Evolutionary conservation across 2,113 vertebrate species (phyloP), one percentile per base, ranked within the genome.

Genomic region (Gymnobelideus leadbeateri): DNA sequence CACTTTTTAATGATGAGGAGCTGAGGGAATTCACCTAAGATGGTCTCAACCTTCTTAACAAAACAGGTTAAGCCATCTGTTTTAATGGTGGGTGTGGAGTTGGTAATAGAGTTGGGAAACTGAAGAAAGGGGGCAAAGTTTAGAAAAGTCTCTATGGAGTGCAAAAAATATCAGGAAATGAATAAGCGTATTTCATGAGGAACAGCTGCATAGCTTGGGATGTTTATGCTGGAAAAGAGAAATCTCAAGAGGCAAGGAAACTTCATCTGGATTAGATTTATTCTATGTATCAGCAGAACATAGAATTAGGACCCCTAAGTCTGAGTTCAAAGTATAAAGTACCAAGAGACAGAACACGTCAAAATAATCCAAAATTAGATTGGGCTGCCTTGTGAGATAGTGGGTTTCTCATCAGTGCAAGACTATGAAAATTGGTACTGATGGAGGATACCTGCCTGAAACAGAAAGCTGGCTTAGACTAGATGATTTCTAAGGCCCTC

Each of bases 211-310:
- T 77, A n/a, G 31, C 57, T 68, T 68, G 57, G 57, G 57, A 68
- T 77, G 68, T 77, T 77, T 84, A 84, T 84, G 37, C 68, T 84
- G n/a, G n/a, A 68, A 28, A 68, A 68, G 57, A 84, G 68, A 84
- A 84, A 84, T 84, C 68, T 84, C 68, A 84, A 84, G 68, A 21
- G 68, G 68, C 37, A 84, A 84, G n/a, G n/a, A 84, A 43, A 43
- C n/a, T 84, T 84, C 68, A 84, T 84, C 68, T 84, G 68, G 68
- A 84, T 84, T 43, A 84, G 68, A 84, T 84, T 84, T 84, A 84
- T 84, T 43, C n/a, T 77, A 37, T 84, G 68, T 84, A 84, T 84
- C 68, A 84, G n/a, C 68, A 84, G 7, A 84, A 7, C n/a, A 43
- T 8, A 84, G n/a, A 84, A 84, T n/a, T 43, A 43, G 19, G 68